phyloP scores from a whole-genome alignment of 2,113 vertebrate genomes.

The Oxyura jamaicensis region DNA sequence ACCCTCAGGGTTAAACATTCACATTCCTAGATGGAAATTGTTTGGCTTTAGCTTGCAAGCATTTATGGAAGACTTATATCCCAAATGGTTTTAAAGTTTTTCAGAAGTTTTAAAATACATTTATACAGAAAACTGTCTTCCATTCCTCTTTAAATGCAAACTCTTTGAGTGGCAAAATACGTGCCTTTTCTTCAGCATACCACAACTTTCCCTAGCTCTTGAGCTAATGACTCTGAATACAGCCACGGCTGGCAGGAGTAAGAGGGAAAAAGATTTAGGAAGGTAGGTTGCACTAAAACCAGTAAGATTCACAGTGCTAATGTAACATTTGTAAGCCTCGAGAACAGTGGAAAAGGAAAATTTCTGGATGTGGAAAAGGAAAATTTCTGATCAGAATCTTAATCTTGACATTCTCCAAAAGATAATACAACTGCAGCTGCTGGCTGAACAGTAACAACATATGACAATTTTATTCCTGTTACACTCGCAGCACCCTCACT shows the following conservation, averaged over 20 bases:
- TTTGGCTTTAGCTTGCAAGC: not conserved
- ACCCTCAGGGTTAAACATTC: not conserved
- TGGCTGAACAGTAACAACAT: not conserved
- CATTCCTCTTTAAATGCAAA: not conserved
- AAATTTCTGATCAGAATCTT: not conserved
- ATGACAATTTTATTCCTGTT: not conserved
- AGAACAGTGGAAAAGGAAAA: not conserved
- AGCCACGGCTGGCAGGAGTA: not conserved
- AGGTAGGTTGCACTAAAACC: not conserved
- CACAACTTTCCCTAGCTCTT: not conserved
- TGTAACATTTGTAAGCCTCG: not conserved
- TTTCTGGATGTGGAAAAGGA: not conserved
- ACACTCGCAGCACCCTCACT: not conserved
- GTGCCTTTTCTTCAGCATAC: not conserved
- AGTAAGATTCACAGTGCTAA: not conserved
- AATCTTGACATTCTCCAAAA: not conserved
- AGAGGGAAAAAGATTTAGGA: not conserved
- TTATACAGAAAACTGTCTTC: not conserved
- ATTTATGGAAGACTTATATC: not conserved
- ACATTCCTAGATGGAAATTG: not conserved
- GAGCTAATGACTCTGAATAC: not conserved
- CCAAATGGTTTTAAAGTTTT: not conserved
- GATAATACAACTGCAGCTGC: not conserved
- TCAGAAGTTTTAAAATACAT: not conserved
- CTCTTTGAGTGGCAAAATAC: not conserved